Conservation (phyloP, 2,888 invertebrate genomes). For the Meiosimyza decipiens region DNA sequence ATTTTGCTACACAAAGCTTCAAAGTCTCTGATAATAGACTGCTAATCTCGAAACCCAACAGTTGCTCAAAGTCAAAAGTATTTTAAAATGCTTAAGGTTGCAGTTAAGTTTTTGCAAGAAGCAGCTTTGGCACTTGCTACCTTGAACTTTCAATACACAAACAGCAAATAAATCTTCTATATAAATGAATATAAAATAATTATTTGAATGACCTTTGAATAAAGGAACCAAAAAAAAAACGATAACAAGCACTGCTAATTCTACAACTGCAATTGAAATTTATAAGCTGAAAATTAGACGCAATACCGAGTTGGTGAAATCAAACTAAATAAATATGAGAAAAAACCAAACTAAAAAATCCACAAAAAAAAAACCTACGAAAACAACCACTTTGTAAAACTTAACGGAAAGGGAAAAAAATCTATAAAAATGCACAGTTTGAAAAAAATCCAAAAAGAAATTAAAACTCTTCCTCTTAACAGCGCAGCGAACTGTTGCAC, state of each 20-base stretch:
- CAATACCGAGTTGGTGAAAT: constrained; percentile 5
- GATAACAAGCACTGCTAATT: background rate
- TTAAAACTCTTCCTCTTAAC: background rate
- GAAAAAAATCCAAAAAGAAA: background rate
- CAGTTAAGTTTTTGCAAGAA: too few relatives aligned
- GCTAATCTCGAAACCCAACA: too few relatives aligned
- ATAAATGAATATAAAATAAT: background rate
- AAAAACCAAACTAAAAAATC: background rate
- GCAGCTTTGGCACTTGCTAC: too few relatives aligned
- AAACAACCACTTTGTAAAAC: background rate
- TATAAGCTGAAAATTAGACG: background rate
- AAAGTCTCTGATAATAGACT: too few relatives aligned
- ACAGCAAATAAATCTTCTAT: too few relatives aligned
- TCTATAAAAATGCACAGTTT: background rate
- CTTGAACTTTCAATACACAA: too few relatives aligned
- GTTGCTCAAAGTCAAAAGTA: too few relatives aligned
- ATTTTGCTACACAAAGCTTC: too few relatives aligned
- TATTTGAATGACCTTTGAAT: constrained; percentile 13
- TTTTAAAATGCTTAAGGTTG: too few relatives aligned
- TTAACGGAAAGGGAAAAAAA: background rate
- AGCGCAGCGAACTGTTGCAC: constrained; percentile 20
- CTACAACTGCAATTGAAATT: constrained; percentile 19
- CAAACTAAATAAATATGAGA: background rate
- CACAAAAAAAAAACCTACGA: background rate
- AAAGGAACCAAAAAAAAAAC: background rate